These are phyloP conservation scores for Nixonia krombeini DNA, from an alignment of 1,140 invertebrate species.

Conservation along the genomic window DNA sequence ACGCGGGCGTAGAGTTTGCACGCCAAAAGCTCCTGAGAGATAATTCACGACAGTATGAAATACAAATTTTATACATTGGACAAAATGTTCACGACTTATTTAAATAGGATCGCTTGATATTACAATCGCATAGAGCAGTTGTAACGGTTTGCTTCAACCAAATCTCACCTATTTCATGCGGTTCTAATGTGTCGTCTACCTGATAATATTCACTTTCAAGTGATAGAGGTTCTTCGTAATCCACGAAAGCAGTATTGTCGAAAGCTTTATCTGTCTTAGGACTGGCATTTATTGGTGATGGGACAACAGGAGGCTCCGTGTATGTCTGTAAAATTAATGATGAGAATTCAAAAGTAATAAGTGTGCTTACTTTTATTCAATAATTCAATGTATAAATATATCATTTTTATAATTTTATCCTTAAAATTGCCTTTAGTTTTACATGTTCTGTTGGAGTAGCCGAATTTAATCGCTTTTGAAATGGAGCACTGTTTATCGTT, in stretches of 20 bases:
- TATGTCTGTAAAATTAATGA: constrained; percentile 60
- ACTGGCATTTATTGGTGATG: constrained; percentile 48
- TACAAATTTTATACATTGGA: neutral
- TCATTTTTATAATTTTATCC: constrained; percentile 14
- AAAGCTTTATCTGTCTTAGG: constrained; percentile 72
- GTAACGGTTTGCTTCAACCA: constrained; percentile 3
- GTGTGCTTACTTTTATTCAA: too few relatives aligned
- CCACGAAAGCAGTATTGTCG: constrained; percentile 81
- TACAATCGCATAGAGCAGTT: constrained; percentile 6
- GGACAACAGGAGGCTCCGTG: constrained; percentile 57
- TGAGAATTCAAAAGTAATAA: too few relatives aligned
- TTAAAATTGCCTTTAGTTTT: constrained; percentile 67
- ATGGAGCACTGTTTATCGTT: constrained; percentile 75
- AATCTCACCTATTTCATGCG: constrained; percentile 59
- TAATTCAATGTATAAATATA: too few relatives aligned
- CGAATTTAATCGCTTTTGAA: constrained; percentile 54
- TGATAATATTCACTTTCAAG: constrained; percentile 82
- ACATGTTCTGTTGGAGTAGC: constrained; percentile 66
- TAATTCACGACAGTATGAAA: neutral
- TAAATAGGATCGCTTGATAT: neutral
- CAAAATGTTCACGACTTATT: neutral
- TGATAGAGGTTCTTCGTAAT: constrained; percentile 81
- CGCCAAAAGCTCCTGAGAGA: constrained; percentile 50
- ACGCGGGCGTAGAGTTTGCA: constrained; percentile 67
- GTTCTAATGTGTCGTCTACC: constrained; percentile 72